Conservation (phyloP, 2,888 invertebrate species). For the Temnothorax unifasciatus region DNA sequence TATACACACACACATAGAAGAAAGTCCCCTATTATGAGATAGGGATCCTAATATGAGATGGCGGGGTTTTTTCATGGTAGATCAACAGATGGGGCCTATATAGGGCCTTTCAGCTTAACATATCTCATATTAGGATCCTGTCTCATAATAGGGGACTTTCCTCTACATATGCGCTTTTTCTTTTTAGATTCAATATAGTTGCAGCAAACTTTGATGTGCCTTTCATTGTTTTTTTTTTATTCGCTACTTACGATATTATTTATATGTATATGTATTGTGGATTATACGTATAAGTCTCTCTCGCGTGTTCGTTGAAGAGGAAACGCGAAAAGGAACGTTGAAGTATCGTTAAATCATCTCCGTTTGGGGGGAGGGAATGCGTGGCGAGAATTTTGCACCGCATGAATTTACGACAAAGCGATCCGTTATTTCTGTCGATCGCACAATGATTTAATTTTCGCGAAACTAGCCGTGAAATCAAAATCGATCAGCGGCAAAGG, state of each 20-base stretch:
- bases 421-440: constrained; percentile 56
- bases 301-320: neutral
- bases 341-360: constrained; percentile 23
- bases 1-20: too few species aligned
- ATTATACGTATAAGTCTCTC: neutral
- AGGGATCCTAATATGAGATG: too few species aligned
- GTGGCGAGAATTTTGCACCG: constrained; percentile 41
- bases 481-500: constrained; percentile 66
- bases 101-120: too few species aligned
- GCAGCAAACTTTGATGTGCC: neutral
- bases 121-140: too few species aligned
- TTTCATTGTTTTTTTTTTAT: neutral
- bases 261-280: neutral
- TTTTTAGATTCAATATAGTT: neutral
- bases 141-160: too few species aligned
- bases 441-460: constrained; percentile 67
- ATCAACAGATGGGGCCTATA: too few species aligned
- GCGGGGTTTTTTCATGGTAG: too few species aligned
- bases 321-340: constrained; percentile 7
- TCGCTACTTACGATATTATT: neutral
- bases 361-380: neutral
- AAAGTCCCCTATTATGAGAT: too few species aligned
- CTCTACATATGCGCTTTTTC: neutral
- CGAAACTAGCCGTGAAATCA: constrained; percentile 75
- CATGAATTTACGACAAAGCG: constrained; percentile 58